Conservation (phyloP, 2,113 vertebrate genomes). For the Cervus canadensis region DNA sequence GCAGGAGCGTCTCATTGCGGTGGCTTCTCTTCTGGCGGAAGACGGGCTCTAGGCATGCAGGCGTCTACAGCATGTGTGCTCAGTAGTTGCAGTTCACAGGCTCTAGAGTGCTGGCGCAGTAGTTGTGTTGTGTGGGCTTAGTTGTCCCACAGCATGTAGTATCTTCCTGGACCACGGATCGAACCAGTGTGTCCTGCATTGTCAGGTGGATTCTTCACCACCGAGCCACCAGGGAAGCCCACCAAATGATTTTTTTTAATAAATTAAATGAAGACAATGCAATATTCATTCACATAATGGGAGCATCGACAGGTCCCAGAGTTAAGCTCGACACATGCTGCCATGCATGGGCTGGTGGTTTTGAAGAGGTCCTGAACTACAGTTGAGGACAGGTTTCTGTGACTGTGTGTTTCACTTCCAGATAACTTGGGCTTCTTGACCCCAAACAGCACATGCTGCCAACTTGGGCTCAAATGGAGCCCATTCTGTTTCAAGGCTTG, state of each 20-base stretch:
- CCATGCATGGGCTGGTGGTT: constrained; percentile 85
- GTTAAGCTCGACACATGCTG: constrained; percentile 83
- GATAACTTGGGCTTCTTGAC: constrained; percentile 87
- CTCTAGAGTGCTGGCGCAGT: too few relatives aligned
- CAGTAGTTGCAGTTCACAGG: too few relatives aligned
- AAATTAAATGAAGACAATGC: constrained; percentile 67
- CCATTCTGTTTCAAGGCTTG: constrained; percentile 84
- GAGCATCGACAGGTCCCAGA: constrained; percentile 83
- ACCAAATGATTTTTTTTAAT: neutral
- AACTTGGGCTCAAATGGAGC: constrained; percentile 87
- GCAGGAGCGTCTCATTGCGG: too few relatives aligned
- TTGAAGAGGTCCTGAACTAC: constrained; percentile 85
- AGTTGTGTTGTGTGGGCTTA: too few relatives aligned
- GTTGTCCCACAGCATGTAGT: too few relatives aligned
- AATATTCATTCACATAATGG: constrained; percentile 82
- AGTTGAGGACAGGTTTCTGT: constrained; percentile 81
- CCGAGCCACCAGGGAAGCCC: too few relatives aligned
- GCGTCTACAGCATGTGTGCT: neutral
- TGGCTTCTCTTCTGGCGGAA: too few relatives aligned
- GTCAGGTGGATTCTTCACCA: too few relatives aligned
- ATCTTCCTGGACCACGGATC: too few relatives aligned
- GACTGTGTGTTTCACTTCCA: constrained; percentile 83
- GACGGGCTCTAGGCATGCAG: neutral
- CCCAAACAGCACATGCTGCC: constrained; percentile 85
- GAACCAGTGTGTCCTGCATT: too few relatives aligned